phyloP scores from a whole-genome alignment of 2,888 invertebrate species.

The Esperia sulphurella region DNA sequence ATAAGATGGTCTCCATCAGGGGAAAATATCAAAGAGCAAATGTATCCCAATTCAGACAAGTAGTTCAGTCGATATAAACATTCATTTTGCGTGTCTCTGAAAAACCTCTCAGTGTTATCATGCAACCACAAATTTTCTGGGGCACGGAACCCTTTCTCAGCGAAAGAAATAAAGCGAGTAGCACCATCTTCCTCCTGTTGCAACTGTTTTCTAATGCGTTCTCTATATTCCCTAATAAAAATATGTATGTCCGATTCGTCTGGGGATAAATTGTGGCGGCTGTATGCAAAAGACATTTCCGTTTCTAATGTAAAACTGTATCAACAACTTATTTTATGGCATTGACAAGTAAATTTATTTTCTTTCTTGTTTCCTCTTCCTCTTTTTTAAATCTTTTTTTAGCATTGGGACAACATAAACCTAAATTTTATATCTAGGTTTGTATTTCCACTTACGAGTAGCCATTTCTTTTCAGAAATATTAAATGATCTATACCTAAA shows the following conservation, averaged over 20 bases:
- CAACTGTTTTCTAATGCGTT: conserved; percentile 42
- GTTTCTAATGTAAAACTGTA: no score
- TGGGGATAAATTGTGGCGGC: conserved; percentile 42
- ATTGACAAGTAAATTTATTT: neutral
- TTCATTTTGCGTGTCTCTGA: conserved; percentile 48
- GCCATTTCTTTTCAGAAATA: no score
- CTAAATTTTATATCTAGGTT: no score
- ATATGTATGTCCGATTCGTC: conserved; percentile 44
- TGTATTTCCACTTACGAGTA: no score
- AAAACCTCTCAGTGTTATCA: conserved; percentile 48
- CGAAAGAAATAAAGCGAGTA: conserved; percentile 46
- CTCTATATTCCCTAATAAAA: conserved; percentile 46
- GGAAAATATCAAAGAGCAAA: conserved; percentile 55
- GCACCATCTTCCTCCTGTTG: conserved; percentile 27
- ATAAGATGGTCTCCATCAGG: conserved; percentile 60
- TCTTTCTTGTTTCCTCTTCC: neutral
- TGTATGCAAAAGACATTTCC: conserved; percentile 25
- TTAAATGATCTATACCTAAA: no score
- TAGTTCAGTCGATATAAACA: conserved; percentile 32
- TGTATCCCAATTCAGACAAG: conserved; percentile 48
- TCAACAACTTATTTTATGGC: no score
- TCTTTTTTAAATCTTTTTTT: no score
- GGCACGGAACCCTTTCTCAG: conserved; percentile 30
- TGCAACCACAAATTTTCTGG: conserved; percentile 40
- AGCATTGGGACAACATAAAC: no score